These are phyloP conservation scores for Tragopan temminckii DNA, from an alignment of 2,797 vertebrate genomes.

Conservation along the genomic window DNA sequence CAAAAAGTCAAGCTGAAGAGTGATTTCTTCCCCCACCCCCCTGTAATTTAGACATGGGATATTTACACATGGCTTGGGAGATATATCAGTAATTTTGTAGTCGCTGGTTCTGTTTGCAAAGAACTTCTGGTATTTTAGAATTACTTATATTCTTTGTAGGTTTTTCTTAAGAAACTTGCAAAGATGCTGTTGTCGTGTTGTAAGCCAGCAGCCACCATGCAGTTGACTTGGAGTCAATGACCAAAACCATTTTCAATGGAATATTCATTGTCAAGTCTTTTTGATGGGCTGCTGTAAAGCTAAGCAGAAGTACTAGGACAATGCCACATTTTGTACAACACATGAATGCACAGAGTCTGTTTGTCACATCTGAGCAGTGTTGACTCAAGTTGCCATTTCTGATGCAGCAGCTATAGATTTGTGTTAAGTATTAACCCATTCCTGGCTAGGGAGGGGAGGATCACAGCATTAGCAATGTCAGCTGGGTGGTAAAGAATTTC, in stretches of 20 bases:
- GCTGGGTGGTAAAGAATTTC: neutral
- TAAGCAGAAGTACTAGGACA: neutral
- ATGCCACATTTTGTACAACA: neutral
- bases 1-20: neutral
- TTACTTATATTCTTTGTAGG: neutral
- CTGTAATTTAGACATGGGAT: neutral
- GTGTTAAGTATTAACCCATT: neutral
- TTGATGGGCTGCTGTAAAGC: neutral
- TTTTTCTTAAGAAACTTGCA: neutral
- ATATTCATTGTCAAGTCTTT: neutral
- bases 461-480: neutral
- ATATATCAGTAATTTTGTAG: neutral
- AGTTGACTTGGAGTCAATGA: neutral
- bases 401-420: neutral
- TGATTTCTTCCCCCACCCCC: too few relatives aligned
- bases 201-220: neutral
- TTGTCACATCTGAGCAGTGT: rapidly evolving
- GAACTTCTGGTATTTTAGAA: neutral
- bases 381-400: neutral
- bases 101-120: neutral
- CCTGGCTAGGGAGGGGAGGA: neutral
- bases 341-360: neutral
- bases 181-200: neutral
- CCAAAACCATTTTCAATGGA: neutral
- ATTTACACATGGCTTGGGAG: neutral